A percentile compares a stretch with the other conserved stretches of the same genome.
phyloP scores from a whole-genome alignment of 2,113 vertebrate genomes.

The Synchiropus splendidus region DNA sequence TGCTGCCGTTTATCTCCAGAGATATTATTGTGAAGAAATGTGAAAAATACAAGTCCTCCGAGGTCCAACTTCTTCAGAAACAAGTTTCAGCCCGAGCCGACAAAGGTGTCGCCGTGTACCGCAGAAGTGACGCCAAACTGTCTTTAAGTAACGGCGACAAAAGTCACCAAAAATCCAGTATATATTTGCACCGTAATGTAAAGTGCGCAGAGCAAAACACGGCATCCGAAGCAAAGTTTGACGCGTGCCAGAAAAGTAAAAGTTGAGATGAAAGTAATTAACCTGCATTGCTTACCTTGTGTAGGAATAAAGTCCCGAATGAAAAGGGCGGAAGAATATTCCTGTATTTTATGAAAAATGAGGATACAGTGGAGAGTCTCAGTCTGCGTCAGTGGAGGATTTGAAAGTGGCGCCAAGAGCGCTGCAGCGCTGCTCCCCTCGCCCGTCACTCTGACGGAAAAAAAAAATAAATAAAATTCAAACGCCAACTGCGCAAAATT shows the following conservation, averaged over 20 bases:
- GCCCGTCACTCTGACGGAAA: conserved; percentile 37
- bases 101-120: no score
- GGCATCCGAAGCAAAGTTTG: no score
- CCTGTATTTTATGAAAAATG: conserved; percentile 14
- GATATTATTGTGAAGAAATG: conserved; percentile 19
- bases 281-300: conserved; percentile 39
- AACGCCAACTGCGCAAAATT: conserved; percentile 18
- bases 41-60: conserved; percentile 7
- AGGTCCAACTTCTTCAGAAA: not conserved
- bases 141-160: no score
- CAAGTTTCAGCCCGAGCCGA: no score
- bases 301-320: conserved; percentile 12
- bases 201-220: no score
- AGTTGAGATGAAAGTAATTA: no score
- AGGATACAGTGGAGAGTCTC: conserved; percentile 33
- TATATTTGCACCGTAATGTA: no score
- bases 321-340: conserved; percentile 10
- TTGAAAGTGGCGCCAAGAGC: conserved; percentile 66
- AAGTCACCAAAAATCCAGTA: not conserved
- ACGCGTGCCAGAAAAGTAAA: no score
- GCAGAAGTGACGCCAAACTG: no score
- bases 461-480: conserved; percentile 57
- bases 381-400: conserved; percentile 46
- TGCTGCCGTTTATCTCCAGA: conserved; percentile 9
- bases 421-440: conserved; percentile 25